Conservation (phyloP, 2,113 vertebrate species). For the Spheniscus mendiculus region DNA sequence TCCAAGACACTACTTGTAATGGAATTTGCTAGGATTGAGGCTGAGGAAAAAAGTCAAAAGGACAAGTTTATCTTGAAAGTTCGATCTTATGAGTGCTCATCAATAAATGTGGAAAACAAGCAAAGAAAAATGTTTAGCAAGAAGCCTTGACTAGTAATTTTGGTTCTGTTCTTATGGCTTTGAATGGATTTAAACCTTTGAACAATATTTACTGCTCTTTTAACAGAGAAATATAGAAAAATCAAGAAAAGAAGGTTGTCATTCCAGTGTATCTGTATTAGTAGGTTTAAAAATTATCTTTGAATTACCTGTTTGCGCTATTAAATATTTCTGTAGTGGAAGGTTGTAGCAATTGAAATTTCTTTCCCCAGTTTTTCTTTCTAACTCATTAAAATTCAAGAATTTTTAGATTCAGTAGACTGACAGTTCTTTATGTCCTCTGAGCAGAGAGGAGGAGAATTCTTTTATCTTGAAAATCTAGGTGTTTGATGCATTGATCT, state of each 20-base stretch:
- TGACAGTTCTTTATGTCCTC: not conserved
- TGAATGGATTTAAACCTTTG: not conserved
- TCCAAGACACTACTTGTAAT: not conserved
- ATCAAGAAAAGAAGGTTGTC: not conserved
- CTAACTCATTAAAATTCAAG: not conserved
- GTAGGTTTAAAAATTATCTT: not conserved
- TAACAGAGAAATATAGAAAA: not conserved
- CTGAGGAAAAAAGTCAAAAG: not conserved
- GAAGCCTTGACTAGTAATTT: not conserved
- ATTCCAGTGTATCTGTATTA: not conserved
- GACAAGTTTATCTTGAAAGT: not conserved
- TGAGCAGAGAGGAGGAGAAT: not conserved
- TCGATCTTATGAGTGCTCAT: not conserved
- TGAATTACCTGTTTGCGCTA: fast-evolving
- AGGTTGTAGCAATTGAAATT: not conserved
- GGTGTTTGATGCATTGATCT: not conserved
- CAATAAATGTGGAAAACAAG: not conserved
- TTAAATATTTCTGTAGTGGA: not conserved
- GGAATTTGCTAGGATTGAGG: not conserved
- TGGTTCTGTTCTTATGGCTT: not conserved
- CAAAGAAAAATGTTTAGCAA: not conserved
- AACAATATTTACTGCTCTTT: not conserved
- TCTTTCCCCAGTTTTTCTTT: not conserved
- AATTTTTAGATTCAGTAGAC: not conserved
- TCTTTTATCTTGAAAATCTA: not conserved